These are phyloP conservation scores for Drosophila nasuta DNA, from an alignment of 1,140 invertebrate genomes.

Conservation along the genomic window DNA sequence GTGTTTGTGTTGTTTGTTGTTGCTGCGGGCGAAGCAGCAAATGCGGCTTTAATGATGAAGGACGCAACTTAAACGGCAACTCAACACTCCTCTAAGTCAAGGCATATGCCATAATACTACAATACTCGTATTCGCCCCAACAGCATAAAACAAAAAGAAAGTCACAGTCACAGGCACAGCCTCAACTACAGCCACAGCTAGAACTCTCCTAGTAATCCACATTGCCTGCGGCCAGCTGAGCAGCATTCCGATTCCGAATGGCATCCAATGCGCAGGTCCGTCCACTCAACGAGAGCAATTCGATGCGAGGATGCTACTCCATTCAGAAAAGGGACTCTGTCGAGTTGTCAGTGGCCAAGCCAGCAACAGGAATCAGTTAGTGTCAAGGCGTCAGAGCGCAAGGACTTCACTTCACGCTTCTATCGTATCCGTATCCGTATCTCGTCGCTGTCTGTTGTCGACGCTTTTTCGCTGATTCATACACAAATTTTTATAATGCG, in stretches of 20 bases:
- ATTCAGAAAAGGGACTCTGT: conserved; percentile 44
- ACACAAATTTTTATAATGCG: conserved; percentile 19
- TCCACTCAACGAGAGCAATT: background rate
- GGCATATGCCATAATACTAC: background rate
- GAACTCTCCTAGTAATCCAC: conserved; percentile 20
- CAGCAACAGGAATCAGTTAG: conserved; percentile 78
- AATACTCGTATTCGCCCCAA: conserved; percentile 5
- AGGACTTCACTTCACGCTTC: background rate
- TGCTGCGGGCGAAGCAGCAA: conserved; percentile 37
- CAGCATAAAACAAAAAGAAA: background rate
- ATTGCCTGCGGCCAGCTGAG: conserved; percentile 13
- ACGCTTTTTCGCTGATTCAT: conserved; percentile 8
- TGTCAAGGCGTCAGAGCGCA: conserved; percentile 51
- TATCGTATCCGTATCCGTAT: background rate
- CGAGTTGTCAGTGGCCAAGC: conserved; percentile 33
- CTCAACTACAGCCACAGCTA: conserved; percentile 4
- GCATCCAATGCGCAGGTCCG: conserved; percentile 3
- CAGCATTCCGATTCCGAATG: conserved; percentile 19
- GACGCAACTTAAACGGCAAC: conserved; percentile 65
- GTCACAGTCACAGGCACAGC: background rate
- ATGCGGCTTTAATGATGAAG: conserved; percentile 73
- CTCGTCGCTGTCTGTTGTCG: background rate
- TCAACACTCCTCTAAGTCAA: conserved; percentile 37
- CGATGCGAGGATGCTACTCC: conserved; percentile 8
- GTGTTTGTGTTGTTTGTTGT: conserved; percentile 3